Conservation (phyloP, 2,797 vertebrate species). For the Melanotaenia parkinsoni region DNA sequence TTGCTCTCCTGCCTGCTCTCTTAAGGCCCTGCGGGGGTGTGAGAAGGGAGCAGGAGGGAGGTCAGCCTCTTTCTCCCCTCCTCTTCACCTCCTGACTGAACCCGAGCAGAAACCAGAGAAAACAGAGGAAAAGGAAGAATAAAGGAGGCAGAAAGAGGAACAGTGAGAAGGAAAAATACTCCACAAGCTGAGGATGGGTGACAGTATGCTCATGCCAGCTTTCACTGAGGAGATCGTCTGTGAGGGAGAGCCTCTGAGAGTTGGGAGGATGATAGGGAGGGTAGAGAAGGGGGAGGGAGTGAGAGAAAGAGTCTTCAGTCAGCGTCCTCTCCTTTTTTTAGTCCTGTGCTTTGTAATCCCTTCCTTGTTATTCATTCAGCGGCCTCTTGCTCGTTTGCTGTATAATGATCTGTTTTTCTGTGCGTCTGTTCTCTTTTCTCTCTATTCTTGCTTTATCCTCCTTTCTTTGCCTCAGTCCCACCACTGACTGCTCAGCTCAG, state of each 20-base stretch:
- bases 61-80: conserved; percentile 62
- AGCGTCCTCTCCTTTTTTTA: conserved; percentile 54
- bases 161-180: conserved; percentile 31
- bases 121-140: conserved; percentile 11
- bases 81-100: conserved; percentile 53
- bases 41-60: conserved; percentile 49
- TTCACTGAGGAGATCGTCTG: conserved; percentile 56
- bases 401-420: conserved; percentile 74
- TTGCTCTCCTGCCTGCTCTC: conserved; percentile 44
- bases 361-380: conserved; percentile 76
- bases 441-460: conserved; percentile 69
- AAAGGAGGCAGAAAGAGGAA: conserved; percentile 16
- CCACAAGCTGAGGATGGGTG: conserved; percentile 60
- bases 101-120: conserved; percentile 29
- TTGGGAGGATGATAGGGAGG: conserved; percentile 59
- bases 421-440: conserved; percentile 64
- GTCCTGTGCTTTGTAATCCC: conserved; percentile 74
- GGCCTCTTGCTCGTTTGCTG: conserved; percentile 68
- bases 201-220: conserved; percentile 70
- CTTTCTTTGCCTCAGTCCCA: conserved; percentile 77
- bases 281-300: conserved; percentile 44
- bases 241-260: conserved; percentile 65
- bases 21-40: conserved; percentile 41
- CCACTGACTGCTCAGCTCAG: conserved; percentile 80
- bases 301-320: conserved; percentile 62